A percentile compares a stretch with the other conserved stretches of the same genome.
These are phyloP conservation scores for Spatulosminthurus flaviceps DNA, from an alignment of 2,888 invertebrate species.

Conservation along the genomic window DNA sequence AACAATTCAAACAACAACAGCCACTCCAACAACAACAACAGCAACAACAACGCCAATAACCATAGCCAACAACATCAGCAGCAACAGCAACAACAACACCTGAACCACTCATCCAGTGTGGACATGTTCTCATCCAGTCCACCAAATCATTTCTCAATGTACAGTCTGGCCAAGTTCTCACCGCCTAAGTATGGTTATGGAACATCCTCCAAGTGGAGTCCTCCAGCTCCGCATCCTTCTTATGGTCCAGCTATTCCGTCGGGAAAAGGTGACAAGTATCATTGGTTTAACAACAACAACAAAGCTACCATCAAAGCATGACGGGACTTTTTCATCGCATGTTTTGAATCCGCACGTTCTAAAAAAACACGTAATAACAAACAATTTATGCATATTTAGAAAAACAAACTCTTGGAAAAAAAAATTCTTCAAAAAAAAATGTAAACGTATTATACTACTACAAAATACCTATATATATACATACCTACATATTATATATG, in stretches of 20 bases:
- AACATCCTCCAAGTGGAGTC: conserved; percentile 58
- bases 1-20: conserved; percentile 43
- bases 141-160: conserved; percentile 59
- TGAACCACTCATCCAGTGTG: conserved; percentile 29
- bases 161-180: conserved; percentile 60
- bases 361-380: conserved; percentile 33
- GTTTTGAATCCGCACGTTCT: conserved; percentile 40
- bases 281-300: conserved; percentile 61
- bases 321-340: conserved; percentile 36
- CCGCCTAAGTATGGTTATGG: conserved; percentile 61
- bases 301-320: conserved; percentile 61
- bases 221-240: conserved; percentile 54
- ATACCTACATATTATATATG: conserved; percentile 20
- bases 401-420: neutral
- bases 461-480: conserved; percentile 19
- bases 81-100: conserved; percentile 33
- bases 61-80: conserved; percentile 31
- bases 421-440: neutral
- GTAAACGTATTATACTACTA: neutral
- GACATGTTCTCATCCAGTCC: conserved; percentile 58
- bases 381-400: conserved; percentile 19
- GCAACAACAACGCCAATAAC: conserved; percentile 35
- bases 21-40: neutral
- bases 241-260: conserved; percentile 54
- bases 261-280: conserved; percentile 61